Evolutionary conservation across 1,140 invertebrate species (phyloP).

Genomic region (Pseudoatta argentina): DNA sequence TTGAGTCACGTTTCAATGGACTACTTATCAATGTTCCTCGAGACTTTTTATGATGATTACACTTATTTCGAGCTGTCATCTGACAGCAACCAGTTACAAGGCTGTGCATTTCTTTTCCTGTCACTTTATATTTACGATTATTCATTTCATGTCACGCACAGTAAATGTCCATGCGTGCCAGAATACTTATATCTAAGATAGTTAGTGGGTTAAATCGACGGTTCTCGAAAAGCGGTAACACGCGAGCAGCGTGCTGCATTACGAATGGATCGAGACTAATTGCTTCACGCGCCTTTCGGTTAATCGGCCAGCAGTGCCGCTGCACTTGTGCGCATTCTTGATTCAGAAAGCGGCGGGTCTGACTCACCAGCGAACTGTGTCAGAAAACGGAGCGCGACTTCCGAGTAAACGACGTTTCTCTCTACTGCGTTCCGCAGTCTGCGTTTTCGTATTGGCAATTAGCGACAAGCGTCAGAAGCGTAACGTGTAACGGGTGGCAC

Average conservation of each 20-base stretch:
- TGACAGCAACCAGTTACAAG: background rate
- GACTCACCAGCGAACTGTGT: constrained; percentile 69
- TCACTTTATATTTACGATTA: background rate
- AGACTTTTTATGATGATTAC: background rate
- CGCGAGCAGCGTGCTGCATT: constrained; percentile 4
- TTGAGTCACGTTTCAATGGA: background rate
- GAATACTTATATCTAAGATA: background rate
- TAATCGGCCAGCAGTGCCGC: constrained; percentile 27
- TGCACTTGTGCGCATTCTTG: constrained; percentile 30
- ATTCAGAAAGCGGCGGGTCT: constrained; percentile 47
- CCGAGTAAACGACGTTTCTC: constrained; percentile 36
- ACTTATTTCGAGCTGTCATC: constrained; percentile 4
- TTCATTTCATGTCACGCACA: constrained; percentile 4
- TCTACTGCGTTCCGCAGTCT: constrained; percentile 58
- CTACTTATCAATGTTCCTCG: background rate
- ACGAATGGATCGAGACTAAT: constrained; percentile 55
- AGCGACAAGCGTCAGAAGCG: constrained; percentile 60
- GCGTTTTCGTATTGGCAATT: constrained; percentile 76
- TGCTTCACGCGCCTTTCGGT: constrained; percentile 39
- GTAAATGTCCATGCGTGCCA: background rate
- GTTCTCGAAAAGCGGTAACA: constrained; percentile 18
- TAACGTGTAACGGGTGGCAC: constrained; percentile 26
- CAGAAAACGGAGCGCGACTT: constrained; percentile 51
- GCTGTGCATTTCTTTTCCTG: background rate
- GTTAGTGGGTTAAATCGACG: constrained; percentile 36